Percentiles rank a stretch among this genome's conserved stretches.
Conservation (phyloP, 2,888 invertebrate genomes). For the Drosophila neotestacea region DNA sequence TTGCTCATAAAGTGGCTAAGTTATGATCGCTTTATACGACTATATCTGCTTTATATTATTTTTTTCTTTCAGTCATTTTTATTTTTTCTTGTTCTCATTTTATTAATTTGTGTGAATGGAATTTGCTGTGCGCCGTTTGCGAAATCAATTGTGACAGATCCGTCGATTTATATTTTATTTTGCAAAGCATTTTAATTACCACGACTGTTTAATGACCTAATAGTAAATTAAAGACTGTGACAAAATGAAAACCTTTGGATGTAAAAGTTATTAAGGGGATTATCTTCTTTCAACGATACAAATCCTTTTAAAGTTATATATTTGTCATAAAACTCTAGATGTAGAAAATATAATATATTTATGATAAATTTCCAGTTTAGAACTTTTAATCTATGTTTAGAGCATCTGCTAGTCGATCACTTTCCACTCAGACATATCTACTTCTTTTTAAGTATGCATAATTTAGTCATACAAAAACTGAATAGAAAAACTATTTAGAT, state of each 20-base stretch:
- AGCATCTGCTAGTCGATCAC: background rate
- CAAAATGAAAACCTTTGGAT: background rate
- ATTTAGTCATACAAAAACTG: constrained; percentile 56
- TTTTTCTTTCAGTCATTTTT: constrained; percentile 12
- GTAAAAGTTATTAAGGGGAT: background rate
- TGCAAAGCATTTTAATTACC: constrained; percentile 36
- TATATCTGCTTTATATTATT: constrained; percentile 32
- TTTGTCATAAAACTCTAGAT: too few species aligned
- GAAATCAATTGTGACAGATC: constrained; percentile 47
- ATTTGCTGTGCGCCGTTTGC: constrained; percentile 37
- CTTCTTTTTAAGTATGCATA: constrained; percentile 31
- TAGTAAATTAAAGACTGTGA: constrained; percentile 18
- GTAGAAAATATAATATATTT: too few species aligned
- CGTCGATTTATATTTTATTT: constrained; percentile 30
- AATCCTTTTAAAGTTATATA: background rate
- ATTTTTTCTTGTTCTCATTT: constrained; percentile 36
- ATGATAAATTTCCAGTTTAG: too few species aligned
- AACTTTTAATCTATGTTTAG: background rate
- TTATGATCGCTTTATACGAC: constrained; percentile 73
- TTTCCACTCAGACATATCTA: too few species aligned
- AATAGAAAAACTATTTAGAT: constrained; percentile 30
- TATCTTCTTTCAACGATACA: background rate
- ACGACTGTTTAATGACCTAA: constrained; percentile 42
- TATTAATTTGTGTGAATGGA: constrained; percentile 54
- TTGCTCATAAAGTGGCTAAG: constrained; percentile 81